phyloP scores from a whole-genome alignment of 1,140 invertebrate species.

The Brachionus angularis region DNA sequence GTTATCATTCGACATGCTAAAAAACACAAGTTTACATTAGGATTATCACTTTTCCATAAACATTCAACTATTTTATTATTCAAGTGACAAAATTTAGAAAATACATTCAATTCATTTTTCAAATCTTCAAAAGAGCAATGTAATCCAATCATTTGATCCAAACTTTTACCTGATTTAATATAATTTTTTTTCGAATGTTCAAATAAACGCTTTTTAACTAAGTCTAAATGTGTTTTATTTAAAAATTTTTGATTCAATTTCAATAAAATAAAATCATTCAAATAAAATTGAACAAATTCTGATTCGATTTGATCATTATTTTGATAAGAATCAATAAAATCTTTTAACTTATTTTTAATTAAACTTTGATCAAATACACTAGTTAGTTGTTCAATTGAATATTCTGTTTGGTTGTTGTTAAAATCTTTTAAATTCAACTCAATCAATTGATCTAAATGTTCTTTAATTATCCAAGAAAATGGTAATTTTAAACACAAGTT shows the following conservation, averaged over 20 bases:
- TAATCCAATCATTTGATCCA: not conserved
- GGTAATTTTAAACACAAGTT: not conserved
- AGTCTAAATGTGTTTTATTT: not conserved
- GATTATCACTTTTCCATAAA: conserved; percentile 16
- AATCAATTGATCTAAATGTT: not conserved
- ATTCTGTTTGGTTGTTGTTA: not conserved
- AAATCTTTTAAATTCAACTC: conserved; percentile 18
- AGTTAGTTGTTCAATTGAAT: not conserved
- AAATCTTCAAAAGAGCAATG: conserved; percentile 6
- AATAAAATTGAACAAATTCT: not conserved
- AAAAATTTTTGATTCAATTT: not conserved
- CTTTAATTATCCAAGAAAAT: conserved; percentile 30
- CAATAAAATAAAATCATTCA: conserved; percentile 16
- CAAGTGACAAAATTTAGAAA: conserved; percentile 17
- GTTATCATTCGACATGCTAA: not conserved
- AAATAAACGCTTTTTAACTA: not conserved
- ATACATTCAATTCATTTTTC: not conserved
- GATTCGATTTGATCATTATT: not conserved
- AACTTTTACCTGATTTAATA: not conserved
- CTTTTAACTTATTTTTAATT: not conserved
- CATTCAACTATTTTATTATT: not conserved
- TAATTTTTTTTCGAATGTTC: not conserved
- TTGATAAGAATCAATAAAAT: not conserved
- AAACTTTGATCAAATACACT: conserved; percentile 18
- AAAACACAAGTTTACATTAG: not conserved